Conservation (phyloP, 2,113 vertebrate species). For the Bubo scandiacus region DNA sequence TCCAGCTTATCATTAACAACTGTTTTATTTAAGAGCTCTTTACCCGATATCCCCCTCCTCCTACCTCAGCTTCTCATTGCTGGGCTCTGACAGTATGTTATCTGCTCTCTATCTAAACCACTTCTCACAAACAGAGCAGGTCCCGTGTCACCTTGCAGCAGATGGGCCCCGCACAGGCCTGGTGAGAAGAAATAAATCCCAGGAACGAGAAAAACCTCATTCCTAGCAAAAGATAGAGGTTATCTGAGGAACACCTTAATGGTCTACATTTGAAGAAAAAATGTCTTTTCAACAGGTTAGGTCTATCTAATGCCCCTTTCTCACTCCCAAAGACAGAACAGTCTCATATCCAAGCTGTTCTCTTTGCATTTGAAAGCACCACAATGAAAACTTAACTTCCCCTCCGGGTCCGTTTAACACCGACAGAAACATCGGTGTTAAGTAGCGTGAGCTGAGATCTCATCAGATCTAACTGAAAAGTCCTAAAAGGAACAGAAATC, state of each 20-base stretch:
- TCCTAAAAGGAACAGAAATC: neutral
- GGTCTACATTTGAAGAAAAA: neutral
- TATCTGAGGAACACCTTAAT: neutral
- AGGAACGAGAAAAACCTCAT: neutral
- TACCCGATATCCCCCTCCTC: neutral
- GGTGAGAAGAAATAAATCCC: neutral
- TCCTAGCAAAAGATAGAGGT: neutral
- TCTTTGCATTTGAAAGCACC: neutral
- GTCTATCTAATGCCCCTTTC: neutral
- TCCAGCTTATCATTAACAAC: neutral
- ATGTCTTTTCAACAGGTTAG: neutral
- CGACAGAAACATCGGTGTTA: neutral
- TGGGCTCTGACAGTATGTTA: neutral
- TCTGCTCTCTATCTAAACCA: neutral
- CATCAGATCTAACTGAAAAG: neutral
- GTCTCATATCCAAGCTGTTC: neutral
- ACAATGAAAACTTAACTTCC: neutral
- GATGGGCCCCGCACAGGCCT: neutral
- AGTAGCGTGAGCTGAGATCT: neutral
- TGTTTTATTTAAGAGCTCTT: neutral
- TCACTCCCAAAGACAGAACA: neutral
- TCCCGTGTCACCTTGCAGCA: neutral
- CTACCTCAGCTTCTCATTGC: neutral
- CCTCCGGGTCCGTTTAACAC: neutral
- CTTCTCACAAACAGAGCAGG: neutral